A percentile compares a stretch with the other conserved stretches of the same genome.
Evolutionary conservation across 2,797 vertebrate species (phyloP).

Genomic region (Aplochiton taeniatus): DNA sequence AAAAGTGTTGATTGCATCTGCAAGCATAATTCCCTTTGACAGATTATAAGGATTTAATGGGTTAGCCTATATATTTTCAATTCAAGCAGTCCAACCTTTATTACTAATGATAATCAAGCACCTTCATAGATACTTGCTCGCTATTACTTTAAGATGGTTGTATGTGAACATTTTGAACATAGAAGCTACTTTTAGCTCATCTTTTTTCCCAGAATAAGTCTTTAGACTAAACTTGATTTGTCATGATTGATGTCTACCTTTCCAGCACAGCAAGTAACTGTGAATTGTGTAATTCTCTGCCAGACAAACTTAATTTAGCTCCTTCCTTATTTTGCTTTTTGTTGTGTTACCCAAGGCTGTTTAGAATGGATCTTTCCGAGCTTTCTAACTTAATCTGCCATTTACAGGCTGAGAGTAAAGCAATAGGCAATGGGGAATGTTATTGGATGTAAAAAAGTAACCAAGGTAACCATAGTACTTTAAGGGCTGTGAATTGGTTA

Average conservation of each 20-base stretch:
- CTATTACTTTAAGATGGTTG: constrained; percentile 10
- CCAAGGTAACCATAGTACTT: constrained; percentile 71
- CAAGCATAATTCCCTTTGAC: too few relatives aligned
- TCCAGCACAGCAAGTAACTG: constrained; percentile 48
- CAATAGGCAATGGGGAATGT: constrained; percentile 42
- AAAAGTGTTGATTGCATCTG: too few relatives aligned
- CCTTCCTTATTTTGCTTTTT: constrained; percentile 72
- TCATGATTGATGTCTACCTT: constrained; percentile 31
- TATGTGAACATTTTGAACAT: too few relatives aligned
- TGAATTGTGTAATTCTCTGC: constrained; percentile 66
- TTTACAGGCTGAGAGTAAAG: constrained; percentile 66
- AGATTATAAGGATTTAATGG: too few relatives aligned
- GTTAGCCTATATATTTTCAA: too few relatives aligned
- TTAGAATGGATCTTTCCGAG: constrained; percentile 73
- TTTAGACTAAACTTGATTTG: constrained; percentile 6
- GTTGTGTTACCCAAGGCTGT: constrained; percentile 74
- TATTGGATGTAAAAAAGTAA: constrained; percentile 72
- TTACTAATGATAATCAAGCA: too few relatives aligned
- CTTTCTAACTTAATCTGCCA: constrained; percentile 79
- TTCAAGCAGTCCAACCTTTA: too few relatives aligned
- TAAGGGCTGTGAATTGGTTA: constrained; percentile 70
- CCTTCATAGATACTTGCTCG: not conserved
- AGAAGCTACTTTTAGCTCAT: not conserved
- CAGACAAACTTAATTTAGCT: constrained; percentile 76
- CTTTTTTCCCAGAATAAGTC: constrained; percentile 1